Evolutionary conservation across 37 sponge, comb jelly and placozoan species (phyloP).

Genomic region (Beroe forskalii): DNA sequence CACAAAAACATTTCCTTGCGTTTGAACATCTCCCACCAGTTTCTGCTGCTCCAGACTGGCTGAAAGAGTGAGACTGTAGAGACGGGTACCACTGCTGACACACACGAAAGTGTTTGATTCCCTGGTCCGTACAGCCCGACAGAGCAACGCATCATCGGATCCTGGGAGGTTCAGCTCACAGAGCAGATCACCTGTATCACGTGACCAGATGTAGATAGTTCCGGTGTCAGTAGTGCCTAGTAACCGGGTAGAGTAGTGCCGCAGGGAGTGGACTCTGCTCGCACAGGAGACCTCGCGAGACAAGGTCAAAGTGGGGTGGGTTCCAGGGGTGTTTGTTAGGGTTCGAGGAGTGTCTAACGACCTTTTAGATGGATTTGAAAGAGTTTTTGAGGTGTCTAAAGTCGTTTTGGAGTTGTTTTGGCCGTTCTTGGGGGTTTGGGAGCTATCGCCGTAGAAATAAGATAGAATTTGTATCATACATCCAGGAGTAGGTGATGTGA

Average conservation of each 20-base stretch:
- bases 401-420: no score
- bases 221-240: background rate
- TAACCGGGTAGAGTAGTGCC: background rate
- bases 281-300: background rate
- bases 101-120: background rate
- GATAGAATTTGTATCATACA: no score
- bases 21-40: background rate
- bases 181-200: background rate
- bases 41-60: background rate
- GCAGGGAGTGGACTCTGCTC: background rate
- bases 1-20: slow-evolving; percentile 42
- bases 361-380: no score
- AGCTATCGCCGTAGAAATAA: no score
- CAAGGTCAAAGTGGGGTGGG: background rate
- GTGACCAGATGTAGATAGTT: background rate
- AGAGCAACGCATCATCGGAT: background rate
- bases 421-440: no score
- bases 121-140: background rate
- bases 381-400: no score
- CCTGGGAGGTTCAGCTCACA: background rate
- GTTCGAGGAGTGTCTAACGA: no score
- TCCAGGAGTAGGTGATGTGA: no score
- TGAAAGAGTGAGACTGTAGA: background rate
- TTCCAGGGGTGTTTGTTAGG: no score
- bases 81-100: background rate